Percentiles rank a stretch among this genome's conserved stretches.
phyloP scores from a whole-genome alignment of 2,888 invertebrate genomes.

The Beris chalybata region DNA sequence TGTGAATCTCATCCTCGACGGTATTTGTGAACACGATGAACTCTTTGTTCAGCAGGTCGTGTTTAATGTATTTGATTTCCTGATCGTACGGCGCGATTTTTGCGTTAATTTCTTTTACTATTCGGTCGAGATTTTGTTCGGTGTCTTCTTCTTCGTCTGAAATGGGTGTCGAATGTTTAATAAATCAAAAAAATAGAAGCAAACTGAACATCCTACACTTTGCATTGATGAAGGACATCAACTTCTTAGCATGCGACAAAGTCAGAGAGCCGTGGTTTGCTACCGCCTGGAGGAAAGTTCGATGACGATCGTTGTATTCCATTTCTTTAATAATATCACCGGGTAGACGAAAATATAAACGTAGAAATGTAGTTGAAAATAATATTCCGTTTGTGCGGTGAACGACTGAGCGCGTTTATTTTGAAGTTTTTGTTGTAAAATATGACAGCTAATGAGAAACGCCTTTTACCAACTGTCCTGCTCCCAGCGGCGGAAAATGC shows the following conservation, averaged over 20 bases:
- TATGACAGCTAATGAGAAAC: no score
- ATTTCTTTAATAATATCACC: neutral
- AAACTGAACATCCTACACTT: conserved; percentile 40
- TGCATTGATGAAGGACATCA: conserved; percentile 40
- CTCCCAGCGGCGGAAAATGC: no score
- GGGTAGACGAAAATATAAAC: no score
- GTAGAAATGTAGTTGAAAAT: no score
- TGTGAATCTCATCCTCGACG: conserved; percentile 40
- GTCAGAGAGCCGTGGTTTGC: conserved; percentile 42
- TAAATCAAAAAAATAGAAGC: neutral
- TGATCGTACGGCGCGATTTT: conserved; percentile 43
- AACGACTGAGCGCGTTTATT: no score
- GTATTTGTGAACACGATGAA: conserved; percentile 45
- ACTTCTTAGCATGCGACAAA: conserved; percentile 32
- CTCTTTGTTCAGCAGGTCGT: conserved; percentile 42
- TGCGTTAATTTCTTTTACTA: conserved; percentile 42
- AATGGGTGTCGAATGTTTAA: neutral
- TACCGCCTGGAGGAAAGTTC: conserved; percentile 43
- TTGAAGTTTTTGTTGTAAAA: no score
- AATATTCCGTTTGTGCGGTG: no score
- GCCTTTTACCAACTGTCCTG: no score
- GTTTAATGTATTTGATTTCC: conserved; percentile 43
- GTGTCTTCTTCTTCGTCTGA: conserved; percentile 22
- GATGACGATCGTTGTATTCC: conserved; percentile 37
- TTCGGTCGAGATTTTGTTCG: conserved; percentile 34